Conservation (phyloP, 2,888 invertebrate genomes). For the Beris morrisii region DNA sequence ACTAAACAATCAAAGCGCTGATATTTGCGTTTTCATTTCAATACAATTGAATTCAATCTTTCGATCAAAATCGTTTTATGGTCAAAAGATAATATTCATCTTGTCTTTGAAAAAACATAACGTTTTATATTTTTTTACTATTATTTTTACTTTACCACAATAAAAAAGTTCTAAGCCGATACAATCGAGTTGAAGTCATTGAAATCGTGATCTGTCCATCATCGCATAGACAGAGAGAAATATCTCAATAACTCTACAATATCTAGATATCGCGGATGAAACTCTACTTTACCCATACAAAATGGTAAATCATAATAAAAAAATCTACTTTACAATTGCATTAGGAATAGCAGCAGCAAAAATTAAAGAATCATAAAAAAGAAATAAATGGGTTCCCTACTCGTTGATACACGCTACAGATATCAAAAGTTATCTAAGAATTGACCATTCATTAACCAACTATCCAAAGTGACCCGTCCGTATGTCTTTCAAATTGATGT, state of each 20-base stretch:
- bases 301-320: too few species aligned
- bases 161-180: neutral
- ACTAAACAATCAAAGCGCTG: too few species aligned
- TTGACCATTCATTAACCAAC: slow-evolving; percentile 32
- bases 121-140: too few species aligned
- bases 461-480: slow-evolving; percentile 29
- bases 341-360: neutral
- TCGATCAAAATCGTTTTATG: too few species aligned
- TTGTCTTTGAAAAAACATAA: too few species aligned
- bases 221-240: neutral
- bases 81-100: too few species aligned
- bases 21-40: too few species aligned
- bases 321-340: neutral
- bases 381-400: neutral
- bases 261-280: too few species aligned
- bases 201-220: slow-evolving; percentile 31
- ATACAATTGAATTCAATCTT: too few species aligned
- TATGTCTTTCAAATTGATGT: slow-evolving; percentile 34
- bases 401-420: slow-evolving; percentile 6
- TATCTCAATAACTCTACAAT: too few species aligned
- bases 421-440: slow-evolving; percentile 7
- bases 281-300: too few species aligned
- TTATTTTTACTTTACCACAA: too few species aligned
- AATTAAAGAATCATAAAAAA: neutral
- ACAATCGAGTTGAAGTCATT: slow-evolving; percentile 26